phyloP scores from a whole-genome alignment of 2,888 invertebrate species.

The Nomada ferruginata region DNA sequence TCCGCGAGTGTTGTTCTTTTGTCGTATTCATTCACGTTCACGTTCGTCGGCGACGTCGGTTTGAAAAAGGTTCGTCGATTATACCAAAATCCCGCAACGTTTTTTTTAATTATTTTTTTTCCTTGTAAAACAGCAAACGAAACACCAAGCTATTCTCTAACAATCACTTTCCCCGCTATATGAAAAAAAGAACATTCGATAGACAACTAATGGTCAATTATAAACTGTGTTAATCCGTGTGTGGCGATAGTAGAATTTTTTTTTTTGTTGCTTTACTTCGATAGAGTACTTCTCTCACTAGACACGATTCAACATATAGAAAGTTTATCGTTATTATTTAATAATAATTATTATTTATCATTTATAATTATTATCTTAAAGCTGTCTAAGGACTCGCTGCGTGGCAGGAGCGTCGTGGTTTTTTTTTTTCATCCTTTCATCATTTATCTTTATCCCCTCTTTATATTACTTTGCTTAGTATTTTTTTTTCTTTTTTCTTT shows the following conservation, averaged over 20 bases:
- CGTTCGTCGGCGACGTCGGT: constrained; percentile 6
- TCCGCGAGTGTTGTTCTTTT: not conserved
- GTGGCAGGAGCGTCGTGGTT: constrained; percentile 80
- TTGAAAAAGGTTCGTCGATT: constrained; percentile 65
- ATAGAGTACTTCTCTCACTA: constrained; percentile 81
- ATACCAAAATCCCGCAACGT: constrained; percentile 73
- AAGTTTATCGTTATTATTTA: constrained; percentile 83
- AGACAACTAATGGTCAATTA: constrained; percentile 76
- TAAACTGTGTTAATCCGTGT: constrained; percentile 73
- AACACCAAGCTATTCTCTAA: constrained; percentile 82
- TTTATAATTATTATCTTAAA: constrained; percentile 83
- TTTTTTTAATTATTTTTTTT: constrained; percentile 32
- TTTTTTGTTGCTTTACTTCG: constrained; percentile 74
- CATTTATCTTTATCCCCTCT: constrained; percentile 57
- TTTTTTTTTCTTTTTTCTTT: constrained; percentile 28
- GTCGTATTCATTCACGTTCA: no score
- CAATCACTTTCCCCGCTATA: constrained; percentile 75
- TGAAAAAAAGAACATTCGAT: constrained; percentile 69
- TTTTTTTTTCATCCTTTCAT: constrained; percentile 61
- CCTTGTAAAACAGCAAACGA: constrained; percentile 81
- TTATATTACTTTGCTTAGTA: constrained; percentile 73
- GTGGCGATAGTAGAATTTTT: constrained; percentile 74
- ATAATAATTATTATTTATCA: constrained; percentile 82
- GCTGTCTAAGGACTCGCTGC: constrained; percentile 83
- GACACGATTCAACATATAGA: constrained; percentile 84